Evolutionary conservation across 2,113 vertebrate species (phyloP).

Genomic region (Upupa epops): DNA sequence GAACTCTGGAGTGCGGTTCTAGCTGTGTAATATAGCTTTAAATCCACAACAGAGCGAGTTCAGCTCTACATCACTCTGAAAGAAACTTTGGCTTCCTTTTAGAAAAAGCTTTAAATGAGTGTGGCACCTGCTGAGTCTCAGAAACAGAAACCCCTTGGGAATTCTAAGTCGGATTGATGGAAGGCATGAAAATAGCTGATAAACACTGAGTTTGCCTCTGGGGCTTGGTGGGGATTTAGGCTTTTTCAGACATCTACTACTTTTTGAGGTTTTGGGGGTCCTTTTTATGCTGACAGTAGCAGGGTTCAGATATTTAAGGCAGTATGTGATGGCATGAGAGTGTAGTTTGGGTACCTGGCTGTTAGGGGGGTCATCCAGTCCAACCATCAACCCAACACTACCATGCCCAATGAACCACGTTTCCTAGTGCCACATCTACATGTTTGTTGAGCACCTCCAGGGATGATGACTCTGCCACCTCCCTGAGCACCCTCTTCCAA

Average conservation of each 20-base stretch:
- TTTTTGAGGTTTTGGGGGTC: background rate
- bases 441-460: no score
- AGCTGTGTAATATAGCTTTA: background rate
- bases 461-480: no score
- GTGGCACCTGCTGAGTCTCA: background rate
- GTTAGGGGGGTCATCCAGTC: background rate
- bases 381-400: no score
- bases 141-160: background rate
- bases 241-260: background rate
- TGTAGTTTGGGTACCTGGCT: background rate
- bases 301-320: background rate
- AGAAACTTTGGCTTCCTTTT: background rate
- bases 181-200: background rate
- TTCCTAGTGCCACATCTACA: no score
- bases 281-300: background rate
- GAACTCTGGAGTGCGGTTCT: background rate
- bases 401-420: no score
- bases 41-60: background rate
- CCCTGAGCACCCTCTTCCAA: no score
- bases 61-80: background rate
- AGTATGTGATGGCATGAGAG: background rate
- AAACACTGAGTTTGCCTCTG: background rate
- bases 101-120: background rate
- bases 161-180: background rate
- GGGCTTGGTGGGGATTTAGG: no score